phyloP scores from a whole-genome alignment of 2,797 vertebrate species.

The Clarias laeviceps region DNA sequence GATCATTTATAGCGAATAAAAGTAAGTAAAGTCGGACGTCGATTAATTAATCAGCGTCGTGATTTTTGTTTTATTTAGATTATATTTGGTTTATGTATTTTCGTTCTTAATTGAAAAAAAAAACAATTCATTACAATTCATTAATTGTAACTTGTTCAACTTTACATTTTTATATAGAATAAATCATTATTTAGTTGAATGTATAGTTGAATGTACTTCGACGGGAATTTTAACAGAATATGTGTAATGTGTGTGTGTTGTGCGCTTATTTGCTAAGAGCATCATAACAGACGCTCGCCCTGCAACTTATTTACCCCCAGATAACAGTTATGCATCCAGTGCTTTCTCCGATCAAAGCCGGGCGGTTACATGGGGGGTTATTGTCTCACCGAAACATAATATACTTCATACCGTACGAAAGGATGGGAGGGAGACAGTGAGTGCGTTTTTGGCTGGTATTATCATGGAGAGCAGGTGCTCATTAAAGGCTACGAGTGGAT shows the following conservation, averaged over 20 bases:
- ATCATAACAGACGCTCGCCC: not conserved
- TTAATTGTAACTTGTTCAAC: not conserved
- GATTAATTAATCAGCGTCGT: not conserved
- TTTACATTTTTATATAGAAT: not conserved
- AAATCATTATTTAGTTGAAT: not conserved
- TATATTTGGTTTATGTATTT: not conserved
- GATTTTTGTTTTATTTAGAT: not conserved
- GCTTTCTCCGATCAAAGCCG: constrained; percentile 65
- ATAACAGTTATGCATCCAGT: constrained; percentile 41
- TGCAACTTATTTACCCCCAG: constrained; percentile 31
- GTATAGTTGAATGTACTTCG: not conserved
- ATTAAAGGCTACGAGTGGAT: constrained; percentile 60
- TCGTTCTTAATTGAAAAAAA: not conserved
- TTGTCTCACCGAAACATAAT: constrained; percentile 54
- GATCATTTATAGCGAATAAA: not conserved
- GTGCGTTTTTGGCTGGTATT: constrained; percentile 57
- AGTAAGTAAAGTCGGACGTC: not conserved
- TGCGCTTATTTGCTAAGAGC: not conserved
- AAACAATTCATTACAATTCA: not conserved
- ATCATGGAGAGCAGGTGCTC: constrained; percentile 62
- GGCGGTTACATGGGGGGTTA: constrained; percentile 60
- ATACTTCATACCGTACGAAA: constrained; percentile 54
- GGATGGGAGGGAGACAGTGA: constrained; percentile 56
- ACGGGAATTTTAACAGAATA: not conserved
- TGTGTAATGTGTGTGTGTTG: not conserved